phyloP scores from a whole-genome alignment of 2,113 vertebrate species.

The Nansenia antarctica region DNA sequence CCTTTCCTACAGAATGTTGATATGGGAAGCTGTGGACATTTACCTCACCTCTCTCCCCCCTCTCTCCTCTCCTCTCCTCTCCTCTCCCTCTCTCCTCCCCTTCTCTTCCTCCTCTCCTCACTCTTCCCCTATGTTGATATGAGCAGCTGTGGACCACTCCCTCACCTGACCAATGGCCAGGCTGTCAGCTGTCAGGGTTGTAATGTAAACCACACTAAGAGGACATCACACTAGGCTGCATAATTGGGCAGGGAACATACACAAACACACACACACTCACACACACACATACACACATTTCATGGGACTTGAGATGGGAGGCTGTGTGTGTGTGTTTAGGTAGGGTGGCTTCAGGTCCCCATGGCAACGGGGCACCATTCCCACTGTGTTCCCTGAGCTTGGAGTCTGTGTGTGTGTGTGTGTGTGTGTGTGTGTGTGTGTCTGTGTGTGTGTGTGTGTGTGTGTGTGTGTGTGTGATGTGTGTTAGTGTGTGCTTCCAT shows the following conservation, averaged over 20 bases:
- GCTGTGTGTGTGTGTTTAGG: background rate
- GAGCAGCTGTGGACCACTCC: constrained; percentile 20
- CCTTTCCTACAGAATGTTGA: too few species aligned
- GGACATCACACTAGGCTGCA: constrained; percentile 50
- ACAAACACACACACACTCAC: constrained; percentile 2
- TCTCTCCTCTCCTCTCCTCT: background rate
- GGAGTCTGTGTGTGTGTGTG: background rate
- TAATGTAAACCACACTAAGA: constrained; percentile 50
- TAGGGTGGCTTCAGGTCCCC: background rate
- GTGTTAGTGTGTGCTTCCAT: constrained; percentile 11
- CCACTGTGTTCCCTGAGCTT: background rate
- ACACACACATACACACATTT: background rate
- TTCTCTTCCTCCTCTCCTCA: background rate
- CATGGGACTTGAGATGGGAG: background rate
- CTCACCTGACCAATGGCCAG: constrained; percentile 52
- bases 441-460: constrained; percentile 17
- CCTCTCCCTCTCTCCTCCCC: background rate
- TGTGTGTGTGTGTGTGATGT: background rate
- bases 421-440: constrained; percentile 18
- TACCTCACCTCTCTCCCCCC: background rate
- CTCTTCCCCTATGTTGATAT: constrained; percentile 30
- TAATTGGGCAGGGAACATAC: constrained; percentile 43
- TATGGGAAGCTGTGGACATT: too few species aligned
- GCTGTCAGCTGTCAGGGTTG: constrained; percentile 45
- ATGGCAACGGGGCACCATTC: background rate